Percentiles rank a stretch among this genome's conserved stretches.
phyloP scores from a whole-genome alignment of 2,113 vertebrate genomes.

The Engraulis encrasicolus region DNA sequence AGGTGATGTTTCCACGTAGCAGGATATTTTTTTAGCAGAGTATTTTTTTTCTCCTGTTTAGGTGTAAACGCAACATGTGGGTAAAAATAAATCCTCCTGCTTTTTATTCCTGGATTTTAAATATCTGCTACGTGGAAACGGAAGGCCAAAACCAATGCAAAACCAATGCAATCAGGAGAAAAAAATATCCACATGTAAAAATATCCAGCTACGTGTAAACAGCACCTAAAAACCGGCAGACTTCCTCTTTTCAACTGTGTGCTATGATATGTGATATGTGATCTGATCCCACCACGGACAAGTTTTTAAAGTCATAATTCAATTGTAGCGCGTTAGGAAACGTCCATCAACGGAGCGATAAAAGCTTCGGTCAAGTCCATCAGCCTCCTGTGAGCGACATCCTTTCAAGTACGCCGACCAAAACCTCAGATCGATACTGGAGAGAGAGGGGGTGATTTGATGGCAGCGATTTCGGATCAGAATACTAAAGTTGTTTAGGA shows the following conservation, averaged over 20 bases:
- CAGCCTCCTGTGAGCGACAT: background rate
- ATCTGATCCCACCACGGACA: background rate
- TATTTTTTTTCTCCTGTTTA: too few relatives aligned
- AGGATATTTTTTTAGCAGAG: too few relatives aligned
- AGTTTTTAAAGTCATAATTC: background rate
- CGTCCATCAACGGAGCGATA: background rate
- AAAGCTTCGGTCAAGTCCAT: background rate
- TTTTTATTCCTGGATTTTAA: too few relatives aligned
- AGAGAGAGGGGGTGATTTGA: background rate
- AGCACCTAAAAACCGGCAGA: background rate
- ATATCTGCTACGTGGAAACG: too few relatives aligned
- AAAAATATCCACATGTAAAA: too few relatives aligned
- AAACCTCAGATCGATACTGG: slow-evolving; percentile 4
- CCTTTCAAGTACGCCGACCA: background rate
- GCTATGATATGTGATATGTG: background rate
- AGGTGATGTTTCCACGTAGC: too few relatives aligned
- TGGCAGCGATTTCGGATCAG: background rate
- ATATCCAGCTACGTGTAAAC: too few relatives aligned
- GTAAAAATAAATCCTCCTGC: too few relatives aligned
- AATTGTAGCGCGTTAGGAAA: background rate
- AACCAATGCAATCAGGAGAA: too few relatives aligned
- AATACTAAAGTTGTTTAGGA: background rate
- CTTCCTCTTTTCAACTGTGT: background rate
- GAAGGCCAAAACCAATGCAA: too few relatives aligned
- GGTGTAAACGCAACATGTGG: too few relatives aligned